Conservation (phyloP, 30 jellyfish, hydroid and myxozoan species). For the Cassiopea andromeda region DNA sequence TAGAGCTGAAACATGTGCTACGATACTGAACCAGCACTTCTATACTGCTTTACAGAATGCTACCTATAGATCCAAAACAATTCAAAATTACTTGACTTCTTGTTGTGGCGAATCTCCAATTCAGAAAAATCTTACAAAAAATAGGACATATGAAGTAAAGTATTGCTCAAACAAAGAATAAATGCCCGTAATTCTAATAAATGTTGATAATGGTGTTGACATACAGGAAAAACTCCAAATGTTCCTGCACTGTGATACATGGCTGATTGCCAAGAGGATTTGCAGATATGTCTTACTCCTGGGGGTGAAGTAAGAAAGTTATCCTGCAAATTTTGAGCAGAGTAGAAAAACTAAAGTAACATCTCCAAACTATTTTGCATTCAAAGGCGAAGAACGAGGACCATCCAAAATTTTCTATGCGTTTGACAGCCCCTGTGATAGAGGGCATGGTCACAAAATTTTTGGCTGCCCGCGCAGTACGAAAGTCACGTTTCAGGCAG, state of each 20-base stretch:
- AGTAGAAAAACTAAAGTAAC: no score
- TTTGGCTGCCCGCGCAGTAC: no score
- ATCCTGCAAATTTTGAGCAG: no score
- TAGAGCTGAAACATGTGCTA: slow-evolving; percentile 40
- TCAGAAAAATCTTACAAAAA: slow-evolving; percentile 2
- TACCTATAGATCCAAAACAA: slow-evolving; percentile 30
- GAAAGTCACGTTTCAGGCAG: no score
- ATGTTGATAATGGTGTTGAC: slow-evolving; percentile 16
- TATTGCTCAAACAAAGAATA: slow-evolving; percentile 49
- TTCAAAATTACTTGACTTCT: slow-evolving; percentile 11
- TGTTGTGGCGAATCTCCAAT: slow-evolving; percentile 22
- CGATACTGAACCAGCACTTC: not conserved
- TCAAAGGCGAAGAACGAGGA: no score
- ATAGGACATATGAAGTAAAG: slow-evolving; percentile 24
- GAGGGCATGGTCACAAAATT: no score
- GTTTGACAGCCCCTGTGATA: no score
- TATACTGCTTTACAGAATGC: slow-evolving; percentile 37
- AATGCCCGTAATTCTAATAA: slow-evolving; percentile 29
- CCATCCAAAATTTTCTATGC: no score
- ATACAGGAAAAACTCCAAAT: slow-evolving; percentile 17
- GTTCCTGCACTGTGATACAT: slow-evolving; percentile 15
- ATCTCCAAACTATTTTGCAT: no score
- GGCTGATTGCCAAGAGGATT: not conserved
- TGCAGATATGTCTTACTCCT: no score
- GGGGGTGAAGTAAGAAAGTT: no score